phyloP scores from a whole-genome alignment of 2,113 vertebrate genomes.

The Labrus mixtus region DNA sequence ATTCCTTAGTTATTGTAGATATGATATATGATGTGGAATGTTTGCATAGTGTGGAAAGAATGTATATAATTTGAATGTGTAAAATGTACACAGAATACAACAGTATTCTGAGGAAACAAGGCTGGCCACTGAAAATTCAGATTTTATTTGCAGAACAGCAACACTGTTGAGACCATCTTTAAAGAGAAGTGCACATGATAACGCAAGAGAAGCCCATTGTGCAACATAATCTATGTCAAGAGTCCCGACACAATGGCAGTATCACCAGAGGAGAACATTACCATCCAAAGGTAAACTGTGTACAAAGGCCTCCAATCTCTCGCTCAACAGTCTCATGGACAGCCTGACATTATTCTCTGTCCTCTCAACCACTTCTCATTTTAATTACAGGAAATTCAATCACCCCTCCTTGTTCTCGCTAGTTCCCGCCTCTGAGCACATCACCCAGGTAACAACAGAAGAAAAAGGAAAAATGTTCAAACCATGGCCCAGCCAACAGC shows the following conservation, averaged over 20 bases:
- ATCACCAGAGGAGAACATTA: constrained; percentile 31
- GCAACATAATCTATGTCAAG: constrained; percentile 16
- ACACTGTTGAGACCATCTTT: background rate
- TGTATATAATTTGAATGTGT: no score
- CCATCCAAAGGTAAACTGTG: constrained; percentile 53
- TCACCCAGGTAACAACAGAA: constrained; percentile 76
- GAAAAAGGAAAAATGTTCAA: constrained; percentile 69
- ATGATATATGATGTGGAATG: no score
- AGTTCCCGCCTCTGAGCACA: constrained; percentile 48
- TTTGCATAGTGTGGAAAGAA: no score
- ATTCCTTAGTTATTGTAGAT: no score
- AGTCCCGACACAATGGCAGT: constrained; percentile 35
- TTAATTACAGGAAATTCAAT: constrained; percentile 83
- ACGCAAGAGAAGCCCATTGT: constrained; percentile 19
- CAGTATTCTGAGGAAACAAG: background rate
- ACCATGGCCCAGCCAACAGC: constrained; percentile 20
- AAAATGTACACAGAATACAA: no score
- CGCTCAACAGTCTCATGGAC: constrained; percentile 35
- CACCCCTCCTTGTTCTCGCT: constrained; percentile 41
- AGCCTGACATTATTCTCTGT: constrained; percentile 74
- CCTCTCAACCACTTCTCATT: constrained; percentile 72
- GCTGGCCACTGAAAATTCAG: background rate
- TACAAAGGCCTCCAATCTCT: constrained; percentile 46
- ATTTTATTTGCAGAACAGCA: background rate
- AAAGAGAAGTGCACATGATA: background rate